Evolutionary conservation across 2,888 invertebrate genomes (phyloP), one percentile per base, ranked within the genome.

Genomic region (Cylindroiulus punctatus): DNA sequence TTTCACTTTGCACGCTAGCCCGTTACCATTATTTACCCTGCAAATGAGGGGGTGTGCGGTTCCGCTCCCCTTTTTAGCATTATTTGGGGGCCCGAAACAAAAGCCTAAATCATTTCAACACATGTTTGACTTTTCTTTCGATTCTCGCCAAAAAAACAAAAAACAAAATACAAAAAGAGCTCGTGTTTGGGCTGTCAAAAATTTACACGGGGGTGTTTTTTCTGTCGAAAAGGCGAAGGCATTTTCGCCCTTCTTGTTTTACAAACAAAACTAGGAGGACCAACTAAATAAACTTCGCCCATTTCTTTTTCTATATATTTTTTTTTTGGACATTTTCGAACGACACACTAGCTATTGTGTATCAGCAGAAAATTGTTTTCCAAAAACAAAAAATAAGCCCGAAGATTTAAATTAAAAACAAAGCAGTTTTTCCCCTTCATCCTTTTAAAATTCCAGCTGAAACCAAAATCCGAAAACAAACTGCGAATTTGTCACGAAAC

Each of bases 21-120:
- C 57, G n/a, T 57, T 57, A 57, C 57, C 57, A 57, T 57, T 57
- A 57, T 57, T 57, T 57, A 57, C n/a, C n/a, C 57, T n/a, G n/a
- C 57, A 57, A 57, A 57, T 57, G 57, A 57, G 57, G 57, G 57
- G 57, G 57, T 22, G 57, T 57, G 57, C 57, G 22, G n/a, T 8
- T 57, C 22, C 22, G 19, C n/a, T 57, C 22, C 19, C 57, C 47
- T 57, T 57, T 57, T 57, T n/a, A 57, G 57, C n/a, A 57, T 19
- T 57, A n/a, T 57, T 57, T n/a, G 57, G n/a, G n/a, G 22, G 57
- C 22, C n/a, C 19, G 57, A 14, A 57, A 57, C 57, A 57, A 57
- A 57, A n/a, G 57, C 57, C n/a, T 57, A 57, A 57, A 57, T 57
- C 57, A 57, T 22, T 57, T 57, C 57, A 57, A 57, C 57, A 57